A percentile compares a stretch with the other conserved stretches of the same genome.
Evolutionary conservation across 2,797 vertebrate genomes (phyloP).

Genomic region (Coluber constrictor): DNA sequence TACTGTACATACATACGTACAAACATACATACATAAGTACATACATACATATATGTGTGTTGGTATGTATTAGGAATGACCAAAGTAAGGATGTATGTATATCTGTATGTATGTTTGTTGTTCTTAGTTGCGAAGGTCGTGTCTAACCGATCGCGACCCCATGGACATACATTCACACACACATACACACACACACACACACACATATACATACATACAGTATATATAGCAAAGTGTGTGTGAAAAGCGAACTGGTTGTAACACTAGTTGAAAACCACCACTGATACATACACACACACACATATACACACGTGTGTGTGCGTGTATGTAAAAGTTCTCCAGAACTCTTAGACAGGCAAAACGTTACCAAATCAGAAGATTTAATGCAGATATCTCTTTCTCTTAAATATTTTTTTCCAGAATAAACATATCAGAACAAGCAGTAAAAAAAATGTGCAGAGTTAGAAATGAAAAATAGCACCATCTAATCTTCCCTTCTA

Average conservation of each 20-base stretch:
- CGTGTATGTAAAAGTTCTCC: not conserved
- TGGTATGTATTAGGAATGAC: not conserved
- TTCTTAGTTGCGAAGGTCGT: too few relatives aligned
- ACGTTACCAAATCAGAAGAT: not conserved
- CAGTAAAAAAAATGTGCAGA: not conserved
- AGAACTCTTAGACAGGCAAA: not conserved
- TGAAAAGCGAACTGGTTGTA: too few relatives aligned
- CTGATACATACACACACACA: too few relatives aligned
- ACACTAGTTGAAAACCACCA: too few relatives aligned
- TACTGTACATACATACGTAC: not conserved
- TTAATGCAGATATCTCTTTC: not conserved
- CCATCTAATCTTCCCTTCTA: not conserved
- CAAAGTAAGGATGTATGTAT: not conserved
- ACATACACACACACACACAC: too few relatives aligned
- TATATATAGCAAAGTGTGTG: too few relatives aligned
- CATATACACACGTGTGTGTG: too few relatives aligned
- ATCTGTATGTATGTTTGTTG: too few relatives aligned
- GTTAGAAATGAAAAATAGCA: not conserved
- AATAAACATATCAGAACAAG: not conserved
- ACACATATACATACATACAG: too few relatives aligned
- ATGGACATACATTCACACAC: too few relatives aligned
- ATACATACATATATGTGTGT: not conserved
- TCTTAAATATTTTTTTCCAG: not conserved
- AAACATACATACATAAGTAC: not conserved
- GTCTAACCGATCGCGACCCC: too few relatives aligned